Conservation (phyloP, 2,888 invertebrate species). For the Syritta pipiens region DNA sequence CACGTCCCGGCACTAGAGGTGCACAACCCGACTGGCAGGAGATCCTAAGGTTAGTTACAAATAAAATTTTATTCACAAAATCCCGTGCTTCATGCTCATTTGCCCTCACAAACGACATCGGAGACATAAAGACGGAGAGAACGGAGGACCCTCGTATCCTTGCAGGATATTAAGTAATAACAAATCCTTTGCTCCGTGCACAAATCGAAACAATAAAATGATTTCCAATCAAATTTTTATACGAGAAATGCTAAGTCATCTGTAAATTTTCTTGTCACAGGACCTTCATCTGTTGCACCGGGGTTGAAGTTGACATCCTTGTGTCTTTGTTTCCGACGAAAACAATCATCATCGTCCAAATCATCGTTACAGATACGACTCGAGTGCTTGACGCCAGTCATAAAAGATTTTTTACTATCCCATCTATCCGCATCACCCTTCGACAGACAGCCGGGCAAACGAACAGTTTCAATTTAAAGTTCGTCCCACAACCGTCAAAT, state of each 20-base stretch:
- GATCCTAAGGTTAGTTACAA: constrained; percentile 85
- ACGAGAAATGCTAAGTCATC: constrained; percentile 78
- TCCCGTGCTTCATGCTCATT: constrained; percentile 52
- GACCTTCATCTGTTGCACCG: constrained; percentile 61
- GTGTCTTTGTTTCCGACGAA: constrained; percentile 46
- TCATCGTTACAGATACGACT: constrained; percentile 52
- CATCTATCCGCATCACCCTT: neutral
- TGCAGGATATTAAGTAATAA: constrained; percentile 66
- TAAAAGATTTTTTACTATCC: constrained; percentile 57
- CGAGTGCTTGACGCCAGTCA: constrained; percentile 67
- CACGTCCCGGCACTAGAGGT: constrained; percentile 75
- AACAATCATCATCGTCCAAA: constrained; percentile 67
- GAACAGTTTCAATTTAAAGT: constrained; percentile 66
- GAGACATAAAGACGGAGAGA: too few species aligned
- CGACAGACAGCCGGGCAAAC: constrained; percentile 35
- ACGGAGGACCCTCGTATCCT: too few species aligned
- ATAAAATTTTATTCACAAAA: constrained; percentile 49
- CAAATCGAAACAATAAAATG: constrained; percentile 73
- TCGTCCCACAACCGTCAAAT: constrained; percentile 42
- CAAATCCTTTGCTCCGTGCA: constrained; percentile 49
- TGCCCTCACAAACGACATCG: constrained; percentile 55
- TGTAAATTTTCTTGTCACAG: constrained; percentile 75
- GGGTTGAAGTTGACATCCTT: neutral
- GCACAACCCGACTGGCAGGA: constrained; percentile 85
- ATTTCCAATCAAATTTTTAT: constrained; percentile 79